Conservation (phyloP, 1,140 invertebrate genomes). For the Brachionus plicatilis region DNA sequence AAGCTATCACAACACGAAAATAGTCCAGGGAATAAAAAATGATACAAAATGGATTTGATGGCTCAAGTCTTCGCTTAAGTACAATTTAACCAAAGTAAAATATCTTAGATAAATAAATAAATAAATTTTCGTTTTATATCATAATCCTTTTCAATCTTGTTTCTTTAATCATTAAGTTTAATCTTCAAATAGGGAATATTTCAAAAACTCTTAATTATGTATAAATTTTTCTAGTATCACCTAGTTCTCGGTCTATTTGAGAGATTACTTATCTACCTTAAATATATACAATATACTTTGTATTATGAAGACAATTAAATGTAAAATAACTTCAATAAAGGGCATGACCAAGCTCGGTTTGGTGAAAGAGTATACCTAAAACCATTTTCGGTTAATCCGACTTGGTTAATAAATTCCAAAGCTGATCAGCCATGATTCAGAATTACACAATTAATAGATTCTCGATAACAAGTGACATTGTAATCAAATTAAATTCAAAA, state of each 20-base stretch:
- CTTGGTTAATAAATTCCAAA: neutral
- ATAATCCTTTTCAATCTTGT: constrained; percentile 39
- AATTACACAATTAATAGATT: neutral
- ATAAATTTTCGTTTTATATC: neutral
- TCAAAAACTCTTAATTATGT: constrained; percentile 36
- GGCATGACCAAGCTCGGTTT: neutral
- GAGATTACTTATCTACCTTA: neutral
- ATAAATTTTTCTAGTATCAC: constrained; percentile 14
- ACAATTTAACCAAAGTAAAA: constrained; percentile 16
- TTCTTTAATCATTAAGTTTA: constrained; percentile 35
- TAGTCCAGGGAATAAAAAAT: neutral
- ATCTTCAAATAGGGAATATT: constrained; percentile 27
- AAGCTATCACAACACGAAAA: neutral
- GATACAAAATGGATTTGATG: neutral
- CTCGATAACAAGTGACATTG: neutral
- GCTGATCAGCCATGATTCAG: neutral
- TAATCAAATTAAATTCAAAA: neutral
- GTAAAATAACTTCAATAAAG: neutral
- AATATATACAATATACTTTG: neutral
- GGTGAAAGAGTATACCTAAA: neutral
- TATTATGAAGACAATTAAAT: neutral
- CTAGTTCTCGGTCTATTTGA: neutral
- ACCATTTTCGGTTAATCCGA: neutral
- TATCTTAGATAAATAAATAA: constrained; percentile 16
- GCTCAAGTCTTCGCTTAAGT: neutral